Base-by-base conservation (phyloP, 2,113 vertebrate species). In the Planiliza haematocheilus region DNA sequence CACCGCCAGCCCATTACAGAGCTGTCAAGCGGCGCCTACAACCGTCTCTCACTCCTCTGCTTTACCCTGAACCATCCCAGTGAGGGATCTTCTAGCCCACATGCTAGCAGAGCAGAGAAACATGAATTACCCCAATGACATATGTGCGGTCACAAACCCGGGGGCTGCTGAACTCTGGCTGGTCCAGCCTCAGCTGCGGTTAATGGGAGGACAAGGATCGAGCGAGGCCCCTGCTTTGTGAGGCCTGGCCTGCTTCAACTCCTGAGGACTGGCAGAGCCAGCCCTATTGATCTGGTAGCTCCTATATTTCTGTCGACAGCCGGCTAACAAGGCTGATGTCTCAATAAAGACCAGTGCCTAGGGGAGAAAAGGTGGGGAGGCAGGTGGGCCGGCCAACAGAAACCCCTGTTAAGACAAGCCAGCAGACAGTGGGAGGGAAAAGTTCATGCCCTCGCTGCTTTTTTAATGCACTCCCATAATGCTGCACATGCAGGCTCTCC, bases 281-380 rank as follows among this genome's bases (percentile, higher is more conserved):
- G 37, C 41, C 42, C 57, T 79, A 89, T 89, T 81, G 90, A 90
- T 90, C 77, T 51, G 62, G 51, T 55, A 45, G 67, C 74, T 72
- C 43, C 73, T 57, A 70, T 72, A 76, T 83, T 85, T 79, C 61
- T 39, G 81, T 67, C 18, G 79, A 87, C 84, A 85, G 82, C 80
- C 51, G 78, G 74, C 87, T 90, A 90, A 88, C 90, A 90, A 91
- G 89, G 81, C 86, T 87, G 86, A 90, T 89, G 87, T 90, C 87
- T 88, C 79, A 81, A 88, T 89, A 83, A 90, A 83, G 84, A 84
- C 36, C 1, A 5, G 36, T 17, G 80, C 78, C 86, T 45, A 41
- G 64, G 75, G 76, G 74, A 79, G 70, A 14, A 30, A 30, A 20
- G 52, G 55, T 57, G 56, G 7, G 66, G 30, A 16, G 64, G 65